Evolutionary conservation across 2,888 invertebrate genomes (phyloP).

Genomic region (Spisula solida): DNA sequence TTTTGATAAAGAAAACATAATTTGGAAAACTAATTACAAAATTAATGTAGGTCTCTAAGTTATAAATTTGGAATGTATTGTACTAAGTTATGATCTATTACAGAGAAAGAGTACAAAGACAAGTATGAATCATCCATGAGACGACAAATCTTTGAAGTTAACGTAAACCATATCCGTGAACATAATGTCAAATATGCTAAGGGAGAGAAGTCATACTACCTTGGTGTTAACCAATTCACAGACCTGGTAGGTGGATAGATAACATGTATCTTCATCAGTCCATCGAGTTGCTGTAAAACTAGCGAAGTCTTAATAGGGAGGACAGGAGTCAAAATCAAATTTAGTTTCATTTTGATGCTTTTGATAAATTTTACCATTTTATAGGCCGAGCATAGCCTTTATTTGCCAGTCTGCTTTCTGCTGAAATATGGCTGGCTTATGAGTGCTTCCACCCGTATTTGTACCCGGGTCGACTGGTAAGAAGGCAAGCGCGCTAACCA

Average conservation of each 20-base stretch:
- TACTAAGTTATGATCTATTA: constrained; percentile 7
- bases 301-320: background rate
- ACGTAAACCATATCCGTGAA: constrained; percentile 74
- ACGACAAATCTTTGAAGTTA: constrained; percentile 72
- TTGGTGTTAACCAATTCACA: constrained; percentile 81
- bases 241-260: constrained; percentile 77
- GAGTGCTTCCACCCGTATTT: no score
- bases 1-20: no score
- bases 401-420: no score
- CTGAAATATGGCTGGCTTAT: no score
- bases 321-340: background rate
- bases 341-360: background rate
- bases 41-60: no score
- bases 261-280: background rate
- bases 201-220: constrained; percentile 76
- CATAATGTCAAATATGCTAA: constrained; percentile 77
- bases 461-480: no score
- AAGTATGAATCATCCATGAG: constrained; percentile 67
- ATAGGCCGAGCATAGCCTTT: no score
- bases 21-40: no score
- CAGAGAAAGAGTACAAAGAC: constrained; percentile 72
- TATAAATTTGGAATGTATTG: no score
- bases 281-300: background rate
- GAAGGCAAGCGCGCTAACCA: no score
- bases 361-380: no score